Evolutionary conservation across 2,888 invertebrate genomes (phyloP).

Genomic region (Lasioglossum oenotherae): DNA sequence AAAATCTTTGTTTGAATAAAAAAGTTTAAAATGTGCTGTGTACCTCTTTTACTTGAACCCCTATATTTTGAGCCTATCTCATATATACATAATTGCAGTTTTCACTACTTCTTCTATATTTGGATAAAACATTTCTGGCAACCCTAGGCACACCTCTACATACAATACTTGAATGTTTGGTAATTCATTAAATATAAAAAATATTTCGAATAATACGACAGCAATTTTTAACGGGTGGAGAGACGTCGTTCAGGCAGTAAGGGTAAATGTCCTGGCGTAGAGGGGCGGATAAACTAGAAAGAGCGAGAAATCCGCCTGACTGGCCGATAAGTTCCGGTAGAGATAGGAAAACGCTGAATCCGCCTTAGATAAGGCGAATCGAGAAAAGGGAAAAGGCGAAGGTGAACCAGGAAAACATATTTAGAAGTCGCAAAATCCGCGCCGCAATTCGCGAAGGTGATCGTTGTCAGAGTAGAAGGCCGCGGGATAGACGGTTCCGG

Average conservation of each 20-base stretch:
- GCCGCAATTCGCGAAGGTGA: slow-evolving; percentile 50
- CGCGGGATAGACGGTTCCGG: slow-evolving; percentile 24
- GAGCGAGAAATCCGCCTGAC: neutral
- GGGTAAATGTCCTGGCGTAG: neutral
- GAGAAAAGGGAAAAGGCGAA: neutral
- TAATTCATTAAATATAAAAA: neutral
- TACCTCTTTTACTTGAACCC: too few species aligned
- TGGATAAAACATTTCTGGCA: too few species aligned
- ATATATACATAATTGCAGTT: too few species aligned
- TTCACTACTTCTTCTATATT: too few species aligned
- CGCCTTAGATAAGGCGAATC: neutral
- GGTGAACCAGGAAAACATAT: slow-evolving; percentile 12
- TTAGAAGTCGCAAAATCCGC: slow-evolving; percentile 38
- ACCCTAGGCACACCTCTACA: neutral
- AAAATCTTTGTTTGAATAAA: too few species aligned
- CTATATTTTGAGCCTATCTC: too few species aligned
- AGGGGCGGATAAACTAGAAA: neutral
- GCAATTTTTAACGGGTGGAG: neutral
- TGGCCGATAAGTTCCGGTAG: neutral
- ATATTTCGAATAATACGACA: neutral
- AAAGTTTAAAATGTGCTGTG: too few species aligned
- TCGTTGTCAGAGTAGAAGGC: slow-evolving; percentile 44
- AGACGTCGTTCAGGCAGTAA: neutral
- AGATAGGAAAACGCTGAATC: neutral
- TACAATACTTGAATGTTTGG: neutral